A percentile compares a stretch with the other conserved stretches of the same genome.
phyloP scores from a whole-genome alignment of 2,113 vertebrate genomes.

The Setophaga coronata region DNA sequence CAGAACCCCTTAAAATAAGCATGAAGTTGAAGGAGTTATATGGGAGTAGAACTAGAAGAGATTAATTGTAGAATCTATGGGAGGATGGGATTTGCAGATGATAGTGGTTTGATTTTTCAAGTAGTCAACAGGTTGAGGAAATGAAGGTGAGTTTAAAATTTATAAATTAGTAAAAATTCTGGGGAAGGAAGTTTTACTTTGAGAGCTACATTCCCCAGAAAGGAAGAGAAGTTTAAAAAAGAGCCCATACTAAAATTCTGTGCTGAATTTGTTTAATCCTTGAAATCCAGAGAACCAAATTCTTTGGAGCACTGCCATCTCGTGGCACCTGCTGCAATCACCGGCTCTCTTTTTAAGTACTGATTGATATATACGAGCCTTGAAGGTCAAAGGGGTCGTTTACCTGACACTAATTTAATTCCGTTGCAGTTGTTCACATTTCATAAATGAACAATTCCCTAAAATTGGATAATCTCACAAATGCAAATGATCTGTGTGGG shows the following conservation, averaged over 20 bases:
- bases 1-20: neutral
- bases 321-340: neutral
- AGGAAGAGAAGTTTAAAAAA: neutral
- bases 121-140: neutral
- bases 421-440: neutral
- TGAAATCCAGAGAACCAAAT: neutral
- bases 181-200: neutral
- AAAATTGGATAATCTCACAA: neutral
- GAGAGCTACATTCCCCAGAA: neutral
- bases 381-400: slow-evolving; percentile 16
- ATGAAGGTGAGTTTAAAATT: neutral
- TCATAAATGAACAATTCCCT: neutral
- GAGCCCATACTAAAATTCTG: neutral
- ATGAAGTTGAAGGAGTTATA: neutral
- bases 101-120: neutral
- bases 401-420: neutral
- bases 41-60: neutral
- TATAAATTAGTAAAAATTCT: neutral
- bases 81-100: neutral
- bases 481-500: neutral
- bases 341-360: neutral
- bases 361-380: neutral
- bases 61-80: neutral
- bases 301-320: slow-evolving; percentile 59
- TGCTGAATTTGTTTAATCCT: neutral